Conservation (phyloP, 2,888 invertebrate genomes). For the Thyatira batis region DNA sequence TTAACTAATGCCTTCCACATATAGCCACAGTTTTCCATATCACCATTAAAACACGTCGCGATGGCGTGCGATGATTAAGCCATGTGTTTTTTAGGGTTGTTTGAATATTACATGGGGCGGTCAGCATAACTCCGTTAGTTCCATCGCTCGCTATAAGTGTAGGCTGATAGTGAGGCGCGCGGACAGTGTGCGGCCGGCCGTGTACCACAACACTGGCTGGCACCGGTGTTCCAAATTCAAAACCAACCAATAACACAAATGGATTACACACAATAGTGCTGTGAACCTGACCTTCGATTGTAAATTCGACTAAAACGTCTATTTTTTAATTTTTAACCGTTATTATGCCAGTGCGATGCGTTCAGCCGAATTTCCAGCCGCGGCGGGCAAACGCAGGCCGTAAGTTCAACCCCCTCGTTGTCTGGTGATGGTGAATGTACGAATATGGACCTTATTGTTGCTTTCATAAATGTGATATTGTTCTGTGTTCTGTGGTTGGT, state of each 20-base stretch:
- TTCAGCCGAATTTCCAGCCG: slow-evolving; percentile 59
- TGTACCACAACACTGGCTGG: slow-evolving; percentile 70
- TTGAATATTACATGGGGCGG: slow-evolving; percentile 70
- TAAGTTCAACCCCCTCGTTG: slow-evolving; percentile 60
- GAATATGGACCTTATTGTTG: slow-evolving; percentile 39
- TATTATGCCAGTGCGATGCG: slow-evolving; percentile 70
- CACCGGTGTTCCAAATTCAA: slow-evolving; percentile 53
- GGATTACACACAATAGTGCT: slow-evolving; percentile 60
- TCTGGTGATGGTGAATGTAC: slow-evolving; percentile 33
- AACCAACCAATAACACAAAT: slow-evolving; percentile 49
- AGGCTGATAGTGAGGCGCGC: slow-evolving; percentile 53
- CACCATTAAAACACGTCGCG: slow-evolving; percentile 54
- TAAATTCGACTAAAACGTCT: slow-evolving; percentile 26
- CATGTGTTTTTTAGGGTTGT: slow-evolving; percentile 60
- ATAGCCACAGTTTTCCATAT: slow-evolving; percentile 42
- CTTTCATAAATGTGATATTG: slow-evolving; percentile 28
- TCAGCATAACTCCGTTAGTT: slow-evolving; percentile 56
- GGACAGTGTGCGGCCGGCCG: slow-evolving; percentile 77
- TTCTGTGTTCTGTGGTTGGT: slow-evolving; percentile 22
- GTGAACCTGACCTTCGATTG: slow-evolving; percentile 60
- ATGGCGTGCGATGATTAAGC: slow-evolving; percentile 46
- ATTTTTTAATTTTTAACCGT: slow-evolving; percentile 27
- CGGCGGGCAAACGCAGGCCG: slow-evolving; percentile 61
- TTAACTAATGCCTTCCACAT: slow-evolving; percentile 31
- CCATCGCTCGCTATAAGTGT: slow-evolving; percentile 65